Evolutionary conservation across 2,888 invertebrate genomes (phyloP), one percentile per base, ranked within the genome.

Genomic region (Mythimna impura): DNA sequence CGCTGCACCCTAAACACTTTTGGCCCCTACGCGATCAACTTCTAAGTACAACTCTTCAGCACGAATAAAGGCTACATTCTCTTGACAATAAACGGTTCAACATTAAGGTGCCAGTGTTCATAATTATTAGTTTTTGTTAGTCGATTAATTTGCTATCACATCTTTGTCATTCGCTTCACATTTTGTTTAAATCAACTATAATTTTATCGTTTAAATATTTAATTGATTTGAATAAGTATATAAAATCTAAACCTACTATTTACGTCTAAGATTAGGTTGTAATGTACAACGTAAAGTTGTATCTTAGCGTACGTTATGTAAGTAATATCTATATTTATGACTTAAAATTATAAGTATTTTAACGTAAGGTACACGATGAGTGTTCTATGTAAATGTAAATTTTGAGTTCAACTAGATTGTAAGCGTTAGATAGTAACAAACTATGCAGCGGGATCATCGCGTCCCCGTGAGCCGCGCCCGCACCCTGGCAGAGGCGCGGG

Each of bases 311-410:
- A 76, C 17, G 71, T 91, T 91, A 86, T 90, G 86, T 94, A 93
- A 93, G 91, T 92, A 93, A 93, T 92, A 92, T 95, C 92, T 95
- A 95, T 95, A 95, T 95, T 95, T 95, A 95, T 95, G 92, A 94
- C 90, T 90, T 93, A 91, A 91, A 91, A 88, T 87, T 84, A 89
- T 94, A 94, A 94, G 94, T 94, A 94, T 94, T 95, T 91, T 90
- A 93, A 92, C 85, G 83, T 88, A 93, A 91, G 92, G 85, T 92
- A 93, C 93, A 93, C 93, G 91, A 89, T 89, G 91, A 91, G 94
- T 95, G 94, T 95, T 94, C 91, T 93, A 91, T 92, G 91, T 93
- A 93, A 94, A 93, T 95, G 94, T 95, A 94, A 90, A 95, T 94
- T 92, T 94, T 94, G 93, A 94, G 94, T 95, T 94, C 91, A 93